phyloP scores from a whole-genome alignment of 2,113 vertebrate species.

The Prionailurus viverrinus region DNA sequence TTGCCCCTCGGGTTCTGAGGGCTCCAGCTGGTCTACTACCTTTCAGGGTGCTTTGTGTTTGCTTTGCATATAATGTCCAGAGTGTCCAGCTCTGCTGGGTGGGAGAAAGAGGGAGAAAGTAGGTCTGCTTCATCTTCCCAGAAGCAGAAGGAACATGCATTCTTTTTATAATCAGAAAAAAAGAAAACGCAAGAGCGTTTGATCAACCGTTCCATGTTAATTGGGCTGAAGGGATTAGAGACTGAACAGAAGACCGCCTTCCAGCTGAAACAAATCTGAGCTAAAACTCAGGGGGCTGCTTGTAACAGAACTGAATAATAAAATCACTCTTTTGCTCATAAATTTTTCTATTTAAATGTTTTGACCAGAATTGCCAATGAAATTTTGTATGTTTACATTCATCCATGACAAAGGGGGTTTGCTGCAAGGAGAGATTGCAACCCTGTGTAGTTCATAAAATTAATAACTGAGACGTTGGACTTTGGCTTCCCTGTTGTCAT shows the following conservation, averaged over 20 bases:
- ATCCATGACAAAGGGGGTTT: background rate
- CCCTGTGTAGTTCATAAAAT: background rate
- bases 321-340: background rate
- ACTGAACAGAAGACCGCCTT: background rate
- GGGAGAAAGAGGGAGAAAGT: background rate
- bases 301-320: background rate
- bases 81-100: background rate
- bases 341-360: background rate
- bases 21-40: background rate
- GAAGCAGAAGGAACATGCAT: background rate
- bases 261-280: background rate
- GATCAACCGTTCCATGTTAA: background rate
- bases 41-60: background rate
- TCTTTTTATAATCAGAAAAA: background rate
- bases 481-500: background rate
- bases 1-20: too few species aligned
- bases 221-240: background rate
- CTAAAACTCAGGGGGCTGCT: background rate
- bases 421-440: fast-evolving
- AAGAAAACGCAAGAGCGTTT: background rate
- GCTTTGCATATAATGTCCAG: background rate
- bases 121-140: background rate
- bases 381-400: background rate
- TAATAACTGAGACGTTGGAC: background rate
- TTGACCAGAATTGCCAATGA: background rate